A percentile compares a stretch with the other conserved stretches of the same genome.
Evolutionary conservation across 2,113 vertebrate species (phyloP).

Genomic region (Copsychus sechellarum): DNA sequence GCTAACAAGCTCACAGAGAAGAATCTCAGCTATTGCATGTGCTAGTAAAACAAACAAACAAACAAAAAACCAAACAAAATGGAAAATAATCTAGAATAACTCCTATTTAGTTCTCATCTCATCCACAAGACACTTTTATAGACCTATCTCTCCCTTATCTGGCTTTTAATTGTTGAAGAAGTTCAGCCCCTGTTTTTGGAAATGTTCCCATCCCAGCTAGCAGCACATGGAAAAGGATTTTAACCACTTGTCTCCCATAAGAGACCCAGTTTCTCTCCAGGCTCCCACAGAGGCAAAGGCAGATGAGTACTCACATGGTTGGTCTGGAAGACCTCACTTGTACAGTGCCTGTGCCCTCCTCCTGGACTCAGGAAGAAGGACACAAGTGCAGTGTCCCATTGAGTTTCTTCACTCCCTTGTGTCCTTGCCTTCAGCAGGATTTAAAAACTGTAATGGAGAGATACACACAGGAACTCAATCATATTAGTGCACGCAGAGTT

Average conservation of each 20-base stretch:
- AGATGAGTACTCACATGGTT: neutral
- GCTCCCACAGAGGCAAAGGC: neutral
- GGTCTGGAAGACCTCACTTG: neutral
- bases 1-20: neutral
- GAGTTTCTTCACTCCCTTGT: neutral
- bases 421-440: neutral
- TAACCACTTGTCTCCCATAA: neutral
- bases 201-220: neutral
- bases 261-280: neutral
- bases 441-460: neutral
- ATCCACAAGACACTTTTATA: neutral
- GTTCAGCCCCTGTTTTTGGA: neutral
- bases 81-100: neutral
- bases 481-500: neutral
- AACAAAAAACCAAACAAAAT: neutral
- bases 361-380: neutral
- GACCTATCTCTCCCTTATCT: neutral
- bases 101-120: neutral
- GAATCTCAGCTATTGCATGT: neutral
- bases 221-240: neutral
- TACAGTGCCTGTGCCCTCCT: neutral
- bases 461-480: neutral
- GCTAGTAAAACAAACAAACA: neutral
- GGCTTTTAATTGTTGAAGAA: neutral
- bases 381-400: neutral